These are phyloP conservation scores for Smithornis capensis DNA, from an alignment of 2,113 vertebrate genomes.

Conservation along the genomic window DNA sequence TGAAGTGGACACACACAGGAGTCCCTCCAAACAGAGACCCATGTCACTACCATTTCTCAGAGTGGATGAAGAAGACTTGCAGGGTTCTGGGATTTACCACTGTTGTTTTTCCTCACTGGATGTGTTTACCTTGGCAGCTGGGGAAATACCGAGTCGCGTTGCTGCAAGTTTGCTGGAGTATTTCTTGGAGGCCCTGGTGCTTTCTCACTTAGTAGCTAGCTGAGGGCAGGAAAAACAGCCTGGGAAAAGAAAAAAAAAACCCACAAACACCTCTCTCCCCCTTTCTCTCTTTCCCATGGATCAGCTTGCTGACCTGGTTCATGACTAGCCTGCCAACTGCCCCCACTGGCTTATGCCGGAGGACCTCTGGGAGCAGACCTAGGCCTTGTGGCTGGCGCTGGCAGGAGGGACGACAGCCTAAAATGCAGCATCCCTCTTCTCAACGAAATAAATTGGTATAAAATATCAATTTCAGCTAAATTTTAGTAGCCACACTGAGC, in stretches of 20 bases:
- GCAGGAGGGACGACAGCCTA: background rate
- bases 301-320: background rate
- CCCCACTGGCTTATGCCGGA: rapidly evolving
- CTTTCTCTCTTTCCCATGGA: background rate
- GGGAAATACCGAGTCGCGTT: rapidly evolving
- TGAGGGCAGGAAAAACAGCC: background rate
- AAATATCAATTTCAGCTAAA: background rate
- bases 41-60: background rate
- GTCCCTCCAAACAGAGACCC: background rate
- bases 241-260: background rate
- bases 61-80: background rate
- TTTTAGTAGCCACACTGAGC: background rate
- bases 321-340: background rate
- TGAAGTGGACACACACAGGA: background rate
- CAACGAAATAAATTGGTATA: background rate
- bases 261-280: background rate
- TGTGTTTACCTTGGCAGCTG: background rate
- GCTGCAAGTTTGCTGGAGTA: background rate
- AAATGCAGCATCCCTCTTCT: background rate
- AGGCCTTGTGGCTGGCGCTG: background rate
- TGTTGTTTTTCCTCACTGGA: background rate
- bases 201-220: background rate
- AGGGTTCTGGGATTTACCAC: background rate
- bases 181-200: background rate
- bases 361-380: background rate